A percentile compares a stretch with the other conserved stretches of the same genome.
Conservation (phyloP, 2,888 invertebrate genomes). For the Tenthredo distinguenda region DNA sequence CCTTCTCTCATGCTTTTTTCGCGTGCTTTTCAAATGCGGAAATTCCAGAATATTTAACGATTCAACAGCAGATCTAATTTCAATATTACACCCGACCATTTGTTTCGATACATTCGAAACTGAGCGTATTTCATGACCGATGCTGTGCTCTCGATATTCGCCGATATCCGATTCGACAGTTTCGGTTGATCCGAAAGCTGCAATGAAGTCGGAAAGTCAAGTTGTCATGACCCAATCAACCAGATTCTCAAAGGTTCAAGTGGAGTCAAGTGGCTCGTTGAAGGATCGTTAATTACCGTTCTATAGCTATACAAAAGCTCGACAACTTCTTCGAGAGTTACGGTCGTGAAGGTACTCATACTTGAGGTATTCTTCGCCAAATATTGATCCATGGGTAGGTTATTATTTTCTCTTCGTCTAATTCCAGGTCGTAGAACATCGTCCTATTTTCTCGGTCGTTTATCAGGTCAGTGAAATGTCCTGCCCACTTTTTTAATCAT, state of each 20-base stretch:
- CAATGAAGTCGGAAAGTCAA: background rate
- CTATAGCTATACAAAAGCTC: conserved; percentile 4
- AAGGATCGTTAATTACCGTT: conserved; percentile 5
- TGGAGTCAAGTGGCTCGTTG: background rate
- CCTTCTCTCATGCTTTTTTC: background rate
- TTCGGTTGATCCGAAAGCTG: background rate
- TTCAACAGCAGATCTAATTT: background rate
- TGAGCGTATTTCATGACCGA: background rate
- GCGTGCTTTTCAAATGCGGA: background rate
- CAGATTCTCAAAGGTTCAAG: conserved; percentile 10
- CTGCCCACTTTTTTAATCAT: background rate
- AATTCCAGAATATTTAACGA: conserved; percentile 30
- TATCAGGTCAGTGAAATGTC: background rate
- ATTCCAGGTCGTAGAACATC: background rate
- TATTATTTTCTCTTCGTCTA: background rate
- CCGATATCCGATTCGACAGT: background rate
- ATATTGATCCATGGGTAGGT: conserved; percentile 1
- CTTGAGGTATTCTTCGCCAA: background rate
- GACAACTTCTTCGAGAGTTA: background rate
- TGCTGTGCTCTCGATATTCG: background rate
- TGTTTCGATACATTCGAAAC: conserved; percentile 2
- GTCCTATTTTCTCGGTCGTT: background rate
- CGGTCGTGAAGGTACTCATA: background rate
- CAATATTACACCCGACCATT: conserved; percentile 6
- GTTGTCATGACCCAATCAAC: conserved; percentile 20